phyloP scores from a whole-genome alignment of 2,797 vertebrate species.

The Novumbra hubbsi region DNA sequence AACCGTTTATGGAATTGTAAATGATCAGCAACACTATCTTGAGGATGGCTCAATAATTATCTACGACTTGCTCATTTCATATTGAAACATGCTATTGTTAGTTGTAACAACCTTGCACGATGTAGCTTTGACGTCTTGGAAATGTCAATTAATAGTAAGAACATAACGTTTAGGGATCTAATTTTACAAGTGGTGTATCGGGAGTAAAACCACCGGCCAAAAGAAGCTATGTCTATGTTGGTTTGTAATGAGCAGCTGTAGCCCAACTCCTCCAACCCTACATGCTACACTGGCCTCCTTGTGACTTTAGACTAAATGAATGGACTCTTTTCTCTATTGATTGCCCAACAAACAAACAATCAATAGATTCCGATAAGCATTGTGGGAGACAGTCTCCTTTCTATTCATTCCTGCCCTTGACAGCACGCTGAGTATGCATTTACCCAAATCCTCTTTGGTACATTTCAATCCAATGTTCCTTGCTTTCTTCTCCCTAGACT shows the following conservation, averaged over 20 bases:
- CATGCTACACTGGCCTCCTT: conserved; percentile 46
- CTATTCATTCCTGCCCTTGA: neutral
- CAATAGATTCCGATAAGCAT: neutral
- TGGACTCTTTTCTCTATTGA: conserved; percentile 10
- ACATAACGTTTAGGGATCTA: neutral
- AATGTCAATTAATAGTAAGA: neutral
- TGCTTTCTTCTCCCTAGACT: conserved; percentile 76
- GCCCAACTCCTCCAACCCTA: neutral
- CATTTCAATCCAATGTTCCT: conserved; percentile 25
- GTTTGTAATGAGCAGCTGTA: neutral
- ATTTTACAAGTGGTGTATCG: neutral
- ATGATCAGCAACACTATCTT: neutral
- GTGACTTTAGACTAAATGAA: conserved; percentile 38
- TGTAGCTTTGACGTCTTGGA: neutral
- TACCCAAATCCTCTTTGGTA: conserved; percentile 38
- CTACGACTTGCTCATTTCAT: neutral
- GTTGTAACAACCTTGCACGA: neutral
- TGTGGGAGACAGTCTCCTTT: neutral
- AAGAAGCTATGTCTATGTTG: neutral
- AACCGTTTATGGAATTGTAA: neutral
- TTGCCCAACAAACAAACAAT: conserved; percentile 30
- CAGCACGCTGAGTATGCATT: neutral
- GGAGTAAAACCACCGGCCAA: neutral
- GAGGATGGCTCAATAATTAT: neutral
- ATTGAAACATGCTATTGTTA: neutral